Evolutionary conservation across 1,140 invertebrate species (phyloP).

Genomic region (Tetramorium alpestre): DNA sequence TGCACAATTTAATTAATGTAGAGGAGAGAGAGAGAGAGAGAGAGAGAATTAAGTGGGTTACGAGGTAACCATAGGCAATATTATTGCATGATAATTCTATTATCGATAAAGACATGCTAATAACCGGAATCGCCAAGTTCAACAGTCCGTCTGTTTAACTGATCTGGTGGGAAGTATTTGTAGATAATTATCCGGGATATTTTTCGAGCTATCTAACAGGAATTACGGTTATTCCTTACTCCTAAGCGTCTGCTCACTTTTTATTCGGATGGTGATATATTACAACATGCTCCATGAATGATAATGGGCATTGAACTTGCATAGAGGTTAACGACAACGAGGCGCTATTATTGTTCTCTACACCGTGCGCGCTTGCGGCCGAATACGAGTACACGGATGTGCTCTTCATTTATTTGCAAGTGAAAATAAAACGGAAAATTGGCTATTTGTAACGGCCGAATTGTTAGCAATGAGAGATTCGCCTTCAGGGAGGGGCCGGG

Average conservation of each 20-base stretch:
- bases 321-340: constrained; percentile 50
- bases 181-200: constrained; percentile 9
- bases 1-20: constrained; percentile 12
- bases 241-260: constrained; percentile 29
- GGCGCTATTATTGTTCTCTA: constrained; percentile 36
- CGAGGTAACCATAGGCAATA: neutral
- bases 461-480: constrained; percentile 22
- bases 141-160: neutral
- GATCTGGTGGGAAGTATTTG: constrained; percentile 11
- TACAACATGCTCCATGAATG: constrained; percentile 45
- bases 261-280: constrained; percentile 43
- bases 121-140: neutral
- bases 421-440: constrained; percentile 30
- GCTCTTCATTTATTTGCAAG: neutral
- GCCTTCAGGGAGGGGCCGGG: neutral
- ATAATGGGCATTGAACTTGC: constrained; percentile 50
- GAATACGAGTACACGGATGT: constrained; percentile 8
- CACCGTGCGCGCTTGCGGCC: neutral
- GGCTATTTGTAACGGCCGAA: constrained; percentile 7
- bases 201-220: constrained; percentile 31
- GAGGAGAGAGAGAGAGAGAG: neutral
- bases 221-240: constrained; percentile 32
- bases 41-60: neutral
- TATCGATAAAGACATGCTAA: constrained; percentile 15
- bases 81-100: constrained; percentile 20